Evolutionary conservation across 1,140 invertebrate species (phyloP).

Genomic region (Mizuhopecten yessoensis): DNA sequence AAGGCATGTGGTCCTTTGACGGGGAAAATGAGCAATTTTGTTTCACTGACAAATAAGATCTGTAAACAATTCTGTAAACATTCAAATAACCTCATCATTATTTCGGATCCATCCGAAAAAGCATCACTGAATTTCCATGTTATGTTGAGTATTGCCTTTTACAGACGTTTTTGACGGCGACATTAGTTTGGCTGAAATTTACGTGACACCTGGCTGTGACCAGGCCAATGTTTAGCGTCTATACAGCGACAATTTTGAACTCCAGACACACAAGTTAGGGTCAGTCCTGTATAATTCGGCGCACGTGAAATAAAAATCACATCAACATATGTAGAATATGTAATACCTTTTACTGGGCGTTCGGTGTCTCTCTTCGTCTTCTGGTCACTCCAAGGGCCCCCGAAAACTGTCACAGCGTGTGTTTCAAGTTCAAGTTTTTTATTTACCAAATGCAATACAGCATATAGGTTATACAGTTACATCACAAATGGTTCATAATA

Average conservation of each 20-base stretch:
- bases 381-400: too few relatives aligned
- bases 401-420: too few relatives aligned
- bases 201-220: background rate
- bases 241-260: background rate
- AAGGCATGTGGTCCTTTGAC: background rate
- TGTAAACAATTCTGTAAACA: background rate
- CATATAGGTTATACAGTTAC: too few relatives aligned
- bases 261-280: background rate
- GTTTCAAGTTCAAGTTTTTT: too few relatives aligned
- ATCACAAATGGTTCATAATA: too few relatives aligned
- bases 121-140: background rate
- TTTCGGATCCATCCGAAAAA: background rate
- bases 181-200: background rate
- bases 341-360: too few relatives aligned
- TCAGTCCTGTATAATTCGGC: background rate
- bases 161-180: background rate
- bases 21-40: background rate
- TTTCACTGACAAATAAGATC: background rate
- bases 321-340: background rate
- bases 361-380: too few relatives aligned
- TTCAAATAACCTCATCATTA: slow-evolving; percentile 35
- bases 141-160: background rate
- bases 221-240: background rate
- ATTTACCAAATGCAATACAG: too few relatives aligned
- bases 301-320: background rate